Evolutionary conservation across 2,888 invertebrate species (phyloP).

Genomic region (Noctuana brunneofusca): DNA sequence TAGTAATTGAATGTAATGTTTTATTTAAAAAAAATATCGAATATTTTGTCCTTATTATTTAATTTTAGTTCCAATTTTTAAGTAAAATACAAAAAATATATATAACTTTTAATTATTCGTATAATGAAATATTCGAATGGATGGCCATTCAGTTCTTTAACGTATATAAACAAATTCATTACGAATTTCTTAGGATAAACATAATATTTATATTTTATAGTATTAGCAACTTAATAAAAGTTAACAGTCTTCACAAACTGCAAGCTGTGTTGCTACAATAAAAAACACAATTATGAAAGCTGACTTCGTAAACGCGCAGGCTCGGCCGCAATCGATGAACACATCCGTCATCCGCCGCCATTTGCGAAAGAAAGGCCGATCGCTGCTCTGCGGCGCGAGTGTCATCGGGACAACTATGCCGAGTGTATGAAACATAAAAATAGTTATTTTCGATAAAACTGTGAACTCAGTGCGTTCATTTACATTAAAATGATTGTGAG

Average conservation of each 20-base stretch:
- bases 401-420: slow-evolving; percentile 75
- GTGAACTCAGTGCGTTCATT: slow-evolving; percentile 72
- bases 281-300: slow-evolving; percentile 40
- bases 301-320: slow-evolving; percentile 60
- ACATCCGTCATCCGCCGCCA: slow-evolving; percentile 82
- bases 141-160: too few species aligned
- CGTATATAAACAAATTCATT: too few species aligned
- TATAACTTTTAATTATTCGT: too few species aligned
- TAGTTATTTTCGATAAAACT: slow-evolving; percentile 70
- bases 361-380: slow-evolving; percentile 77
- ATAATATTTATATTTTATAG: too few species aligned
- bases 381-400: slow-evolving; percentile 74
- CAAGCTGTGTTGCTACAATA: slow-evolving; percentile 36
- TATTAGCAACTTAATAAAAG: background rate
- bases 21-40: too few species aligned
- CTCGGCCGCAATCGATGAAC: slow-evolving; percentile 79
- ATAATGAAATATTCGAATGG: too few species aligned
- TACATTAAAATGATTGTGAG: slow-evolving; percentile 81
- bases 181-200: too few species aligned
- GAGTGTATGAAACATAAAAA: slow-evolving; percentile 63
- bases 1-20: too few species aligned
- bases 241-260: slow-evolving; percentile 13
- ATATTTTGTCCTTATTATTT: too few species aligned
- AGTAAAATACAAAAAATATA: too few species aligned
- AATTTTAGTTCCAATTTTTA: too few species aligned